Evolutionary conservation across 1,140 invertebrate species (phyloP).

Genomic region (Tribolium castaneum): DNA sequence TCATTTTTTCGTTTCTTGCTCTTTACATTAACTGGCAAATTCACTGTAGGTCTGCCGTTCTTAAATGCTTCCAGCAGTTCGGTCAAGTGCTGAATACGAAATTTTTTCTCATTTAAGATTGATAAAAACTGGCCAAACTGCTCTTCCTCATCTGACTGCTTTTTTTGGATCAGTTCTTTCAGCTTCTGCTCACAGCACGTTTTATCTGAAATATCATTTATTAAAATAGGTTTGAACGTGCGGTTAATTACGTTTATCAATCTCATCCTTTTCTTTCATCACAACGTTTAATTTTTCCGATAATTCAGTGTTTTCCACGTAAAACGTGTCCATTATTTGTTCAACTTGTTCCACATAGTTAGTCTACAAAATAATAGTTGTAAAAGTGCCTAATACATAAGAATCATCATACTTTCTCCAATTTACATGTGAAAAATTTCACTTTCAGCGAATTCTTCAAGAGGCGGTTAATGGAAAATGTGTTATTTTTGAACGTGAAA

Average conservation of each 20-base stretch:
- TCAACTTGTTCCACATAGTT: constrained; percentile 4
- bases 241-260: constrained; percentile 1
- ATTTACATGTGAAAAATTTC: constrained; percentile 33
- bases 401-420: constrained; percentile 17
- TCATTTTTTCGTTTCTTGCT: constrained; percentile 7
- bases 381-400: neutral
- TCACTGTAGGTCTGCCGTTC: constrained; percentile 42
- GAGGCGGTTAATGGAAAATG: constrained; percentile 34
- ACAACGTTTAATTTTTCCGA: neutral
- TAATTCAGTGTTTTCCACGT: constrained; percentile 9
- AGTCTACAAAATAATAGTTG: neutral
- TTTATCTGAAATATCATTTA: constrained; percentile 34
- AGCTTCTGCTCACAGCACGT: constrained; percentile 41
- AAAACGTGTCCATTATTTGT: constrained; percentile 27
- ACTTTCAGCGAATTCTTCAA: constrained; percentile 14
- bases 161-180: constrained; percentile 49
- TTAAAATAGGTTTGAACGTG: neutral
- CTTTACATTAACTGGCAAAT: constrained; percentile 32
- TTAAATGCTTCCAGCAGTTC: constrained; percentile 50
- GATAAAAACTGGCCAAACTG: constrained; percentile 48
- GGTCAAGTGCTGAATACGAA: constrained; percentile 54
- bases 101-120: constrained; percentile 55
- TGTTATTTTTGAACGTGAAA: constrained; percentile 9
- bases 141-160: constrained; percentile 46
- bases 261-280: constrained; percentile 14